These are phyloP conservation scores for Motacilla tschutschensis DNA, from an alignment of 2,113 vertebrate genomes.

Conservation along the genomic window DNA sequence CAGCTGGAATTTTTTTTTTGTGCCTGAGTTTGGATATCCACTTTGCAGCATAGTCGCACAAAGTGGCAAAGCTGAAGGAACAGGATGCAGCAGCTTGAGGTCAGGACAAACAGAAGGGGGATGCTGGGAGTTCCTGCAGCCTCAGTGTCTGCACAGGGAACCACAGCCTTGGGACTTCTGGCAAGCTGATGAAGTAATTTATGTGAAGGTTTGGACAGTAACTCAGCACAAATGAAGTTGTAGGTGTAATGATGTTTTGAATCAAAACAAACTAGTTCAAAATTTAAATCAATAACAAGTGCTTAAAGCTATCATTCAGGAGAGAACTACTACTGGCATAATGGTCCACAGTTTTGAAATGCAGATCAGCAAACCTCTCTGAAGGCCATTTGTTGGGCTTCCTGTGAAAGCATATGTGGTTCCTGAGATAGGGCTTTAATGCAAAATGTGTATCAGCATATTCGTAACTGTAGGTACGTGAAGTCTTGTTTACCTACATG, in stretches of 20 bases:
- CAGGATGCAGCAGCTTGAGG: background rate
- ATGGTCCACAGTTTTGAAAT: slow-evolving; percentile 25
- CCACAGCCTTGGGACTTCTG: background rate
- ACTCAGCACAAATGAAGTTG: slow-evolving; percentile 40
- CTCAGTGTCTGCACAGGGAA: background rate
- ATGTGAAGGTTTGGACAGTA: slow-evolving; percentile 17
- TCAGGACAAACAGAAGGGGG: background rate
- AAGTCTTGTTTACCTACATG: slow-evolving; percentile 27
- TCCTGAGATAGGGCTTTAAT: slow-evolving; percentile 19
- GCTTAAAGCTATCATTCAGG: slow-evolving; percentile 23
- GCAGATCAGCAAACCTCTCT: slow-evolving; percentile 28
- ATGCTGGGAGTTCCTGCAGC: background rate
- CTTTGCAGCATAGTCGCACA: background rate
- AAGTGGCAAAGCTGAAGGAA: background rate
- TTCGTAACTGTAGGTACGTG: background rate
- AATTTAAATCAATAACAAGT: slow-evolving; percentile 46
- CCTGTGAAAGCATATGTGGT: background rate
- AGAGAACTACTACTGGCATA: background rate
- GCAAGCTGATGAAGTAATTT: background rate
- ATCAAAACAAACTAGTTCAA: slow-evolving; percentile 51
- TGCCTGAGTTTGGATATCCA: background rate
- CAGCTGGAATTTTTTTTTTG: background rate
- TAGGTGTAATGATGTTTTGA: slow-evolving; percentile 54
- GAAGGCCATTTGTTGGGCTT: slow-evolving; percentile 22
- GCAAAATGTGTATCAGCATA: slow-evolving; percentile 31